Evolutionary conservation across 2,113 vertebrate genomes (phyloP).

Genomic region (Daubentonia madagascariensis): DNA sequence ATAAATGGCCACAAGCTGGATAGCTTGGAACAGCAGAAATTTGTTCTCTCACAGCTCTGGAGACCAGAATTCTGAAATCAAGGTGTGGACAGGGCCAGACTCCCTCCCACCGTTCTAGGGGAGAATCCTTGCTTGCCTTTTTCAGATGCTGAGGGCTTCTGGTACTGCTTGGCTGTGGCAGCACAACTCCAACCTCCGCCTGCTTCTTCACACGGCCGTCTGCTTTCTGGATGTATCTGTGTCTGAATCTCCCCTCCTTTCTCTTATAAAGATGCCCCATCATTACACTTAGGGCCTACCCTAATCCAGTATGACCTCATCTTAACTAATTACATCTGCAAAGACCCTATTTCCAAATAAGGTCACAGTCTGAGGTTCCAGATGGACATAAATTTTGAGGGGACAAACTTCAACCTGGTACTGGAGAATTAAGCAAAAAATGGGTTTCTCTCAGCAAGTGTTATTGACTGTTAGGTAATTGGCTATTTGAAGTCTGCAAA

Average conservation of each 20-base stretch:
- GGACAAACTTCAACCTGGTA: neutral
- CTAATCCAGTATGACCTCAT: neutral
- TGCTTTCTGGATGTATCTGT: neutral
- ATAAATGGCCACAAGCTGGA: neutral
- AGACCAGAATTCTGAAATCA: neutral
- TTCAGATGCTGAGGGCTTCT: neutral
- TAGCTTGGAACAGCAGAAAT: neutral
- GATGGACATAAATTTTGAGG: neutral
- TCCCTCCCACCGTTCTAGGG: neutral
- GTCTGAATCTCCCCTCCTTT: neutral
- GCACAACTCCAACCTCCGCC: neutral
- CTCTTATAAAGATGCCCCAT: neutral
- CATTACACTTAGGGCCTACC: neutral
- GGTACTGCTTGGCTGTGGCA: neutral
- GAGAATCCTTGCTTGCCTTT: neutral
- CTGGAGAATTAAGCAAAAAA: neutral
- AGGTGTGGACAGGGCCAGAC: neutral
- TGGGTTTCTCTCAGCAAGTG: conserved; percentile 50
- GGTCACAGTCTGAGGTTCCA: neutral
- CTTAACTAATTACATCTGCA: neutral
- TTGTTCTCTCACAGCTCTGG: neutral
- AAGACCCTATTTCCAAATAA: neutral
- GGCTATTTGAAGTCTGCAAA: conserved; percentile 21
- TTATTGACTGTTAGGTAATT: conserved; percentile 68
- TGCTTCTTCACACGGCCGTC: neutral